A percentile compares a stretch with the other conserved stretches of the same genome.
Conservation (phyloP, 2,888 invertebrate genomes). For the Drosophila infuscata region DNA sequence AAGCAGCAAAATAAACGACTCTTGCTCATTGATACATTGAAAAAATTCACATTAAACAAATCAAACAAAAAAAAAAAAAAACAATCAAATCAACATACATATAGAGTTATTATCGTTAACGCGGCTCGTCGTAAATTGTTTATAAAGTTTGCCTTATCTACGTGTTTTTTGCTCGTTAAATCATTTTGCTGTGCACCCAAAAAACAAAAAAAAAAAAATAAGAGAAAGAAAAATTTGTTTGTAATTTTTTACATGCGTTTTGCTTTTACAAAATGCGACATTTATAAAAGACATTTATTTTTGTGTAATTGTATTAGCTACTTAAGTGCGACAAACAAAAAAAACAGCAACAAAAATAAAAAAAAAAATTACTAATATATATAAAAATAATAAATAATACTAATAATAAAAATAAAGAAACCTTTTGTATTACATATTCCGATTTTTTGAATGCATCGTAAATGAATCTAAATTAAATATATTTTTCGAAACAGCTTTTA, state of each 20-base stretch:
- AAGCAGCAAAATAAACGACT: constrained; percentile 20
- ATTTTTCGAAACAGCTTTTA: constrained; percentile 50
- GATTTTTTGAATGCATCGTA: constrained; percentile 44
- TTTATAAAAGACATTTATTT: constrained; percentile 75
- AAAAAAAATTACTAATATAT: neutral
- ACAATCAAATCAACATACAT: constrained; percentile 34
- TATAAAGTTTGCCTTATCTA: constrained; percentile 70
- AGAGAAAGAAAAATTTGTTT: constrained; percentile 41
- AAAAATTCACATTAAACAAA: neutral
- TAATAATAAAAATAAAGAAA: constrained; percentile 14
- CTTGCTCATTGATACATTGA: constrained; percentile 22
- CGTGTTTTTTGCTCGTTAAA: constrained; percentile 71
- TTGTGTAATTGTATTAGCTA: constrained; percentile 68
- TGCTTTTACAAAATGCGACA: constrained; percentile 42
- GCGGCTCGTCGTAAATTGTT: constrained; percentile 55
- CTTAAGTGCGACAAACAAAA: constrained; percentile 58
- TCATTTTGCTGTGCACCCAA: constrained; percentile 64
- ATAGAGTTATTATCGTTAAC: constrained; percentile 44
- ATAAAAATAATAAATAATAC: constrained; percentile 5
- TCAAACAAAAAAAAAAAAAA: constrained; percentile 12
- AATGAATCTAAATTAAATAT: constrained; percentile 51
- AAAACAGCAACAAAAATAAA: constrained; percentile 18
- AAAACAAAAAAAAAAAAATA: constrained; percentile 3
- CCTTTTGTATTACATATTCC: constrained; percentile 52
- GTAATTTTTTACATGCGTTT: constrained; percentile 49